Percentiles rank a stretch among this genome's conserved stretches.
Conservation (phyloP, 2,888 invertebrate species). For the Acleris emargana region DNA sequence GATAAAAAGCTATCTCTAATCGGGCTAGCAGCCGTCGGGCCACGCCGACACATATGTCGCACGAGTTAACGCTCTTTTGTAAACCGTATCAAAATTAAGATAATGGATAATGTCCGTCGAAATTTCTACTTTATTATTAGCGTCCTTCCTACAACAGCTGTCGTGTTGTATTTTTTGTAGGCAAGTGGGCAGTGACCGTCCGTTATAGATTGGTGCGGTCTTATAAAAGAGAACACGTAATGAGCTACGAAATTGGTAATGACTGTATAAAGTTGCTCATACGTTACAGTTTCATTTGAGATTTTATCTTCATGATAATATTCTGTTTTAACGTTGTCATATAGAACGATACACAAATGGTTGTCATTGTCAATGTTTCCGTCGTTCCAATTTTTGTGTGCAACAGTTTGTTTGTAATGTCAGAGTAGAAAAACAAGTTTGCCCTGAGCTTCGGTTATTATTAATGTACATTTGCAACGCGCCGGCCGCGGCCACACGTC, state of each 20-base stretch:
- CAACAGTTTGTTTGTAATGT: slow-evolving; percentile 38
- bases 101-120: slow-evolving; percentile 77
- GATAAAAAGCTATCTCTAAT: slow-evolving; percentile 45
- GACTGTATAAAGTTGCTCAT: slow-evolving; percentile 68
- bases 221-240: slow-evolving; percentile 71
- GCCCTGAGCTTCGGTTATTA: slow-evolving; percentile 32
- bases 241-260: slow-evolving; percentile 77
- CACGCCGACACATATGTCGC: slow-evolving; percentile 70
- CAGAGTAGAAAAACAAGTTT: slow-evolving; percentile 39
- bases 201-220: slow-evolving; percentile 70
- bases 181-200: slow-evolving; percentile 67
- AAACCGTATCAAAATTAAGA: slow-evolving; percentile 81
- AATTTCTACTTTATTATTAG: slow-evolving; percentile 75
- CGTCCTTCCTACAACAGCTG: slow-evolving; percentile 68
- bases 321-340: slow-evolving; percentile 27
- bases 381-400: slow-evolving; percentile 37
- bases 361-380: slow-evolving; percentile 39
- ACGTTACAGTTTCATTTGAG: slow-evolving; percentile 61
- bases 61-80: slow-evolving; percentile 77
- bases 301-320: slow-evolving; percentile 59
- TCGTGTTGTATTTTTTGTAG: slow-evolving; percentile 66
- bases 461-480: slow-evolving; percentile 37
- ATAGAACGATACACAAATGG: slow-evolving; percentile 38
- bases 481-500: slow-evolving; percentile 40
- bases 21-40: slow-evolving; percentile 52